Percentiles rank a stretch among this genome's conserved stretches.
Conservation (phyloP, 2,797 vertebrate species). For the Sebastes hubbsi region DNA sequence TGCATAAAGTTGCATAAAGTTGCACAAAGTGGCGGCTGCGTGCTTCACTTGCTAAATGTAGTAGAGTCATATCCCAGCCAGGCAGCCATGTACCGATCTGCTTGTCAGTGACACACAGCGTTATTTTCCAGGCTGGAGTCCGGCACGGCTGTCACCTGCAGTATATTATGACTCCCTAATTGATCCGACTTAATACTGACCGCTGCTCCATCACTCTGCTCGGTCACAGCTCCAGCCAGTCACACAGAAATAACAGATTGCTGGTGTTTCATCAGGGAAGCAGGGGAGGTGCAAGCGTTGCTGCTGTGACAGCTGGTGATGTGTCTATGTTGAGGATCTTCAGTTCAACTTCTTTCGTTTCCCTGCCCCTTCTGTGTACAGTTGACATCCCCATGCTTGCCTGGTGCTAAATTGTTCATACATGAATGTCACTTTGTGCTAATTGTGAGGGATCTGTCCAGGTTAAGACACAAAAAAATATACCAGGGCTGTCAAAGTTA, state of each 20-base stretch:
- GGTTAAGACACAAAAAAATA: not conserved
- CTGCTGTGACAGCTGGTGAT: not conserved
- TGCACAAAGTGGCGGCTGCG: not conserved
- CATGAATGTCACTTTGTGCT: not conserved
- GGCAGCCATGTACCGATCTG: not conserved
- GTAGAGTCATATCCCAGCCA: not conserved
- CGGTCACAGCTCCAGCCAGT: constrained; percentile 24
- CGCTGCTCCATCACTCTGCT: constrained; percentile 44
- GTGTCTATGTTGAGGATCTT: not conserved
- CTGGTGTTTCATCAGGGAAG: constrained; percentile 10
- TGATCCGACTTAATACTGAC: constrained; percentile 43
- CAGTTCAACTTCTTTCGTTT: not conserved
- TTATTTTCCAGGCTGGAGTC: constrained; percentile 34
- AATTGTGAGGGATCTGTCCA: not conserved
- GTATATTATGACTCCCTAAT: constrained; percentile 51
- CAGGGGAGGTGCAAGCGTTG: not conserved
- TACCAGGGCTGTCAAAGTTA: too few relatives aligned
- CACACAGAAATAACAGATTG: constrained; percentile 41
- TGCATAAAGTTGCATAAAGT: not conserved
- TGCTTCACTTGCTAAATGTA: not conserved
- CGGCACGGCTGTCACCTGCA: constrained; percentile 27
- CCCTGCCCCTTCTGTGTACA: not conserved
- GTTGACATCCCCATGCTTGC: not conserved
- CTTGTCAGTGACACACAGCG: not conserved
- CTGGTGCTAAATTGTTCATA: not conserved